Conservation (phyloP, 1,140 invertebrate genomes). For the Parasteatoda tepidariorum region DNA sequence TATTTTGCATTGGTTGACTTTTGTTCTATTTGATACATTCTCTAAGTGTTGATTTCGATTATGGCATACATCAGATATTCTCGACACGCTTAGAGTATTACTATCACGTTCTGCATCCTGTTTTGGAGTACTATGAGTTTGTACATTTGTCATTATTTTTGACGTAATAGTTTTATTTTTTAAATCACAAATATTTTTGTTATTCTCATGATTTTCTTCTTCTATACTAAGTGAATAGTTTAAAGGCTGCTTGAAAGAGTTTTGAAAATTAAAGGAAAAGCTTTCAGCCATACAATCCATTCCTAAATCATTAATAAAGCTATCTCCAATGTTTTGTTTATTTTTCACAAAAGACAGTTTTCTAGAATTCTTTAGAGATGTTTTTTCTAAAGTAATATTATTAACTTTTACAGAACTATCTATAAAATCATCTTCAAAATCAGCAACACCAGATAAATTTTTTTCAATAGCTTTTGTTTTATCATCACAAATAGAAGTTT, state of each 20-base stretch:
- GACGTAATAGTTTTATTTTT: too few relatives aligned
- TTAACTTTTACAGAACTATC: not conserved
- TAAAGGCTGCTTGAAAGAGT: not conserved
- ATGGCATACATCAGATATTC: too few relatives aligned
- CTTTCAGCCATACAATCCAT: not conserved
- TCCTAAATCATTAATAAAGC: not conserved
- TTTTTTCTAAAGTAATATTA: not conserved
- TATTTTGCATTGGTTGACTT: too few relatives aligned
- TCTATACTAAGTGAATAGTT: not conserved
- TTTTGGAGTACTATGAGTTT: too few relatives aligned
- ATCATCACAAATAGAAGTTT: slow-evolving; percentile 8
- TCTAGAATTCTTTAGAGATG: not conserved
- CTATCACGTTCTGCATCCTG: too few relatives aligned
- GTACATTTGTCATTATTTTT: too few relatives aligned
- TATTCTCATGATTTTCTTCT: not conserved
- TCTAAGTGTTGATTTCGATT: too few relatives aligned
- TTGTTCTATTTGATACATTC: too few relatives aligned
- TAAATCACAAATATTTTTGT: not conserved
- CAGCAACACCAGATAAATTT: too few relatives aligned
- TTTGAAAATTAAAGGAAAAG: not conserved
- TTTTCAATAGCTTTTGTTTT: too few relatives aligned
- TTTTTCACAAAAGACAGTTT: not conserved
- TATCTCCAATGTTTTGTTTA: not conserved
- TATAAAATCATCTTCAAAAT: not conserved
- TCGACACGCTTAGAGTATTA: too few relatives aligned